A percentile compares a stretch with the other conserved stretches of the same genome.
Conservation (phyloP, 1,140 invertebrate species). For the Rhagoletis pomonella region DNA sequence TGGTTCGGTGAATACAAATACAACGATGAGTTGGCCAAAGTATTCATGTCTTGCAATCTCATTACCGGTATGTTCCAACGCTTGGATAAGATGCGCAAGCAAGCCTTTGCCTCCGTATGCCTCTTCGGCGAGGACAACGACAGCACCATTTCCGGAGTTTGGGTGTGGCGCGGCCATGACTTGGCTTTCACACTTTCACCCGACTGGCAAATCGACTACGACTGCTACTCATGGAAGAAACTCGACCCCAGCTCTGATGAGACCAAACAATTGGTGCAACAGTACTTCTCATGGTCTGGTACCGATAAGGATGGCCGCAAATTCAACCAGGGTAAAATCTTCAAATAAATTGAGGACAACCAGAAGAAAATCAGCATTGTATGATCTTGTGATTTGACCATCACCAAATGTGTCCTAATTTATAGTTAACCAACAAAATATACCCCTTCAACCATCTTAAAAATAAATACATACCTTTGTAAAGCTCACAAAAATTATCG, state of each 20-base stretch:
- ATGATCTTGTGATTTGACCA: background rate
- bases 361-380: background rate
- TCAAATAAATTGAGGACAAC: slow-evolving; percentile 87
- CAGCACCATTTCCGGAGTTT: slow-evolving; percentile 95
- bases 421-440: slow-evolving; percentile 10
- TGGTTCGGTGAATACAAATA: slow-evolving; percentile 99
- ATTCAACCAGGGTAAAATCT: slow-evolving; percentile 99
- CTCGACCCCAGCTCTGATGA: slow-evolving; percentile 87
- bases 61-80: slow-evolving; percentile 97
- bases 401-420: slow-evolving; percentile 34
- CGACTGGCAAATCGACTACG: slow-evolving; percentile 98
- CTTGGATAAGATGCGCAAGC: slow-evolving; percentile 97
- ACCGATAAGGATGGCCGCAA: slow-evolving; percentile 90
- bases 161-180: slow-evolving; percentile 97
- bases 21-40: slow-evolving; percentile 91
- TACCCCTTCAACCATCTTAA: background rate
- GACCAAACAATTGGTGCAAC: slow-evolving; percentile 92
- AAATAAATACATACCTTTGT: background rate
- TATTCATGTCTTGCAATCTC: slow-evolving; percentile 97
- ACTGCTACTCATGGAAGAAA: slow-evolving; percentile 97
- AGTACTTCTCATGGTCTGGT: slow-evolving; percentile 96
- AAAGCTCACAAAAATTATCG: slow-evolving; percentile 19
- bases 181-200: slow-evolving; percentile 91
- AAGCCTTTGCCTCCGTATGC: slow-evolving; percentile 94
- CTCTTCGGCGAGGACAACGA: slow-evolving; percentile 95